Evolutionary conservation across 2,113 vertebrate species (phyloP).

Genomic region (Paratilapia polleni): DNA sequence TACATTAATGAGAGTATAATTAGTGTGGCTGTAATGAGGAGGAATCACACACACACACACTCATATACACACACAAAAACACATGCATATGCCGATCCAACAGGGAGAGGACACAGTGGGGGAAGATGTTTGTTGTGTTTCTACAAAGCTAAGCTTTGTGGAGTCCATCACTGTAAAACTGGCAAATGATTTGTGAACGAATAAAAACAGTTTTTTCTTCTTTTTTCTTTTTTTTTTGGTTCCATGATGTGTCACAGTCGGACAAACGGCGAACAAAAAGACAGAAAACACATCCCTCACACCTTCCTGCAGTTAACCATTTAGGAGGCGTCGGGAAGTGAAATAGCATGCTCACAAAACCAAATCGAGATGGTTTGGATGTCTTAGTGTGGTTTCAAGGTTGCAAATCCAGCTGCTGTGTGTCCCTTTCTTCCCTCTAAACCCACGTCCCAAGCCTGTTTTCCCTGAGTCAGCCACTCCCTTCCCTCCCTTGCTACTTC

Average conservation of each 20-base stretch:
- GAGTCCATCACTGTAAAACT: conserved; percentile 37
- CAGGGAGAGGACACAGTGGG: conserved; percentile 57
- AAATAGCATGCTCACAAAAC: conserved; percentile 24
- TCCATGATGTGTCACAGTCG: conserved; percentile 8
- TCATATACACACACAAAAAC: conserved; percentile 16
- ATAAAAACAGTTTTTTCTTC: conserved; percentile 11
- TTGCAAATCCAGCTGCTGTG: conserved; percentile 12
- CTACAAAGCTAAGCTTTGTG: conserved; percentile 40
- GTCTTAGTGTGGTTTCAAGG: conserved; percentile 38
- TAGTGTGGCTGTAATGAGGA: conserved; percentile 76
- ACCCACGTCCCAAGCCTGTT: conserved; percentile 38
- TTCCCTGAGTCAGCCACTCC: conserved; percentile 61
- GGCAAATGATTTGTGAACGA: conserved; percentile 45
- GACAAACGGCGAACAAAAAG: conserved; percentile 20
- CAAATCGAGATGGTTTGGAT: conserved; percentile 22
- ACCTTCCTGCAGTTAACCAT: conserved; percentile 15
- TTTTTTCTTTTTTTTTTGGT: neutral
- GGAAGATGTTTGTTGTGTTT: conserved; percentile 65
- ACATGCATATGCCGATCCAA: conserved; percentile 40
- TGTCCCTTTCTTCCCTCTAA: conserved; percentile 22
- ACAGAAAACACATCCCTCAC: conserved; percentile 14
- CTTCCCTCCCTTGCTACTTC: conserved; percentile 29
- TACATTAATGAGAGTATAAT: conserved; percentile 81
- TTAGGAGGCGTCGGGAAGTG: conserved; percentile 29
- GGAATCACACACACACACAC: conserved; percentile 16